Conservation (phyloP, 2,888 invertebrate species). For the Sicus ferrugineus region DNA sequence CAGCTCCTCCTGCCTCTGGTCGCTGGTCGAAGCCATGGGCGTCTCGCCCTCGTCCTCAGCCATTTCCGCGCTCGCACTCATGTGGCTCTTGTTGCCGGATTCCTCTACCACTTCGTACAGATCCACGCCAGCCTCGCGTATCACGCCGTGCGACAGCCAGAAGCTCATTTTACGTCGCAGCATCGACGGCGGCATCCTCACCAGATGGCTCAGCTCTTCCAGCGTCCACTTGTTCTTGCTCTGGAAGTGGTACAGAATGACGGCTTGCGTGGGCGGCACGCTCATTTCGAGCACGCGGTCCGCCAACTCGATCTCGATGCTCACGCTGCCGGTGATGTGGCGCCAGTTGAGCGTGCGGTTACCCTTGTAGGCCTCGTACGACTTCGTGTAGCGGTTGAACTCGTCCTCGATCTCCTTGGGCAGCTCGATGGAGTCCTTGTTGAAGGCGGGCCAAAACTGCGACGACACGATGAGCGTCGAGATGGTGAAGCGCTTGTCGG, state of each 20-base stretch:
- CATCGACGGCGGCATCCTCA: conserved; percentile 87
- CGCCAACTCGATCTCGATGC: conserved; percentile 87
- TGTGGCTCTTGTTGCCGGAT: conserved; percentile 62
- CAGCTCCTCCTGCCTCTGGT: conserved; percentile 91
- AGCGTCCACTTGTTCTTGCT: conserved; percentile 85
- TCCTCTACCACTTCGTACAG: conserved; percentile 78
- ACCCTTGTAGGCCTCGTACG: conserved; percentile 89
- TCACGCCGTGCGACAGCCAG: conserved; percentile 93
- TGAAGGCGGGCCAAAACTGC: conserved; percentile 98
- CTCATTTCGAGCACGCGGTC: conserved; percentile 80
- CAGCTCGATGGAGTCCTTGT: conserved; percentile 90
- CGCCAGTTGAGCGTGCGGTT: conserved; percentile 95
- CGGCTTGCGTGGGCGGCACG: conserved; percentile 92
- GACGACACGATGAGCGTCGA: conserved; percentile 94
- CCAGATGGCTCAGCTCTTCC: conserved; percentile 82
- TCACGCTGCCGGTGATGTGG: conserved; percentile 89
- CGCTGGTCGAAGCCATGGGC: conserved; percentile 93
- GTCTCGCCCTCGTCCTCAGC: conserved; percentile 94
- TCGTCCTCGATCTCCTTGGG: conserved; percentile 82
- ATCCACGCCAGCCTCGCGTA: conserved; percentile 78
- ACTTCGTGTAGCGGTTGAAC: conserved; percentile 85
- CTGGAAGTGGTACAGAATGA: conserved; percentile 93
- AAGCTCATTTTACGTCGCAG: conserved; percentile 87
- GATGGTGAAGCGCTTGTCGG: conserved; percentile 70
- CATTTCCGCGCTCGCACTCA: conserved; percentile 67